Evolutionary conservation across 1,140 invertebrate species (phyloP), one percentile per base, ranked within the genome.

Genomic region (Leptinotarsa undecemlineata): DNA sequence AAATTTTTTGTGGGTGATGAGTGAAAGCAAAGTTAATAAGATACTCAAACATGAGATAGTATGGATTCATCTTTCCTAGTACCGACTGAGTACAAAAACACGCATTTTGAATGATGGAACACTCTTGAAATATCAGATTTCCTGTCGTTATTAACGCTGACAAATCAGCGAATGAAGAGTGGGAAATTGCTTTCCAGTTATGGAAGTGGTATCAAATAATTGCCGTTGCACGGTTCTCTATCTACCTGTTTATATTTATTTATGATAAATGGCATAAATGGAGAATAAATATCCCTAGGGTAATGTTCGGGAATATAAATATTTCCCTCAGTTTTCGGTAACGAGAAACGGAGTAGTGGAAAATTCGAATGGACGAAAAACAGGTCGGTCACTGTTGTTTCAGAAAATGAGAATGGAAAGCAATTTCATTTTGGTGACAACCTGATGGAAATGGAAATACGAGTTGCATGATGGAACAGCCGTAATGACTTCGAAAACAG

Each of bases 301-400:
- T 6, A 57, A 57, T 17, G 51, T 15, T 57, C 51, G 51, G 14
- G 5, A 57, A 57, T 17, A n/a, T 57, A 57, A 57, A 57, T 57
- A 57, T 57, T 57, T 57, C n/a, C 51, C 51, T 19, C 0, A 4
- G 15, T 57, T 57, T 57, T 57, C 1, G 51, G 51, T 57, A 57
- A 57, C 51, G 51, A 57, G 51, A 57, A 57, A 57, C n/a, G 51
- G n/a, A 57, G 51, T 57, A 57, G 51, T 17, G 51, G 51, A 57
- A 57, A 57, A 57, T 57, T 15, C 51, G 51, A 57, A 42, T 42
- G 33, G 33, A 42, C 33, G 33, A 42, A 42, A 42, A 57, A 57
- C 51, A 57, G 51, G 51, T 57, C 51, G 51, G 51, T 57, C 51
- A 57, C 51, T 57, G 51, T 57, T 57, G 51, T 57, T 57, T 19